Evolutionary conservation across 1,140 invertebrate species (phyloP).

Genomic region (Euura lappo): DNA sequence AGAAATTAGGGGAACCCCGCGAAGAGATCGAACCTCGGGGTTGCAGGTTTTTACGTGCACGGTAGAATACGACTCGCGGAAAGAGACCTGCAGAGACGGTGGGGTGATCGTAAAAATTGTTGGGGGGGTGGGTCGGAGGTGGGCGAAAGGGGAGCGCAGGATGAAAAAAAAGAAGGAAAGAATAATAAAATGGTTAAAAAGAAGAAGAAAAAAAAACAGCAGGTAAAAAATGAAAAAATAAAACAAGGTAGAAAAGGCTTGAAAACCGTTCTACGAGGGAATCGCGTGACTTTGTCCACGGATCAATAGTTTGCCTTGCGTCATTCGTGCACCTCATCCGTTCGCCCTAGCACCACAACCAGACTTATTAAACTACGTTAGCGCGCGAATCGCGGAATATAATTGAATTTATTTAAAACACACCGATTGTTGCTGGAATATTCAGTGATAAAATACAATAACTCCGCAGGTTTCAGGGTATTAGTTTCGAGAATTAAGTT

Average conservation of each 20-base stretch:
- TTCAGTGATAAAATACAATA: no score
- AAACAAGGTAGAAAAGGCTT: constrained; percentile 4
- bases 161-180: neutral
- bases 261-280: neutral
- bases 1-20: no score
- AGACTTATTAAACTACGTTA: neutral
- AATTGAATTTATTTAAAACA: no score
- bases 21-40: no score
- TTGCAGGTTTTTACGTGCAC: no score
- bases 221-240: neutral
- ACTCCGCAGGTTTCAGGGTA: no score
- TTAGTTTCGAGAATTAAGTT: no score
- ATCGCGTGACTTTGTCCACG: constrained; percentile 3
- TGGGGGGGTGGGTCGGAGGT: neutral
- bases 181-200: neutral
- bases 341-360: neutral
- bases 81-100: no score
- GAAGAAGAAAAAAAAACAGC: neutral
- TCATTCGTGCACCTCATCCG: neutral
- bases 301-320: constrained; percentile 5
- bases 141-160: neutral
- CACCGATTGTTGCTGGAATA: no score
- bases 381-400: neutral
- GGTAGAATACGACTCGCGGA: no score
- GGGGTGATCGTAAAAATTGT: neutral